Percentiles rank a stretch among this genome's conserved stretches.
phyloP scores from a whole-genome alignment of 2,888 invertebrate genomes.

The Gastrophysa polygoni region DNA sequence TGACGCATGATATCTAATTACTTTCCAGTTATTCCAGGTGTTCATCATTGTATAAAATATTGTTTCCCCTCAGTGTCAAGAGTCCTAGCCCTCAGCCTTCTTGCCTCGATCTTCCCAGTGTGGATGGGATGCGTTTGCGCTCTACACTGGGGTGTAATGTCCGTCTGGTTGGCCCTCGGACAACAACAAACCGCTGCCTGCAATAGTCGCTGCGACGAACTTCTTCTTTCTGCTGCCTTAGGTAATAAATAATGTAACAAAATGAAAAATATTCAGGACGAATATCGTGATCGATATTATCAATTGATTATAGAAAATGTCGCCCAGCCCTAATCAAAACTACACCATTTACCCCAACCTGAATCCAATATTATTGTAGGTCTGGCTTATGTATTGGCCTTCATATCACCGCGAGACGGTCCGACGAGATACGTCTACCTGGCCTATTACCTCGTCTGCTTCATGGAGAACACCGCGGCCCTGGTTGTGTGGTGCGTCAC shows the following conservation, averaged over 20 bases:
- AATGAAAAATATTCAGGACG: too few species aligned
- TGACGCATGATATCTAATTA: too few species aligned
- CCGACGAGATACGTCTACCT: slow-evolving; percentile 63
- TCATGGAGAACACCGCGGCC: slow-evolving; percentile 60
- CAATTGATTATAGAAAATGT: too few species aligned
- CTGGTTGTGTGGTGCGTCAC: slow-evolving; percentile 60
- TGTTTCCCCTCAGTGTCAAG: slow-evolving; percentile 62
- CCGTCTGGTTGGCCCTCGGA: slow-evolving; percentile 61
- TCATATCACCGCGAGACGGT: slow-evolving; percentile 66
- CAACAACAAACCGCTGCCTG: slow-evolving; percentile 59
- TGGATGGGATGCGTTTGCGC: slow-evolving; percentile 61
- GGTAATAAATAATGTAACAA: background rate
- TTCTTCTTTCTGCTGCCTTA: slow-evolving; percentile 61
- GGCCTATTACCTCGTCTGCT: slow-evolving; percentile 59
- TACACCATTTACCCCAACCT: too few species aligned
- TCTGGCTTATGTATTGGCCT: slow-evolving; percentile 66
- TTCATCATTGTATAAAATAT: too few species aligned
- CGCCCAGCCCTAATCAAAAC: too few species aligned
- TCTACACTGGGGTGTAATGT: slow-evolving; percentile 65
- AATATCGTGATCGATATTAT: too few species aligned
- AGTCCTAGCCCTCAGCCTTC: slow-evolving; percentile 63
- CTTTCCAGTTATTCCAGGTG: slow-evolving; percentile 15
- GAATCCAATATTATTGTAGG: too few species aligned
- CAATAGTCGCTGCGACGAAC: slow-evolving; percentile 57
- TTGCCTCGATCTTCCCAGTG: slow-evolving; percentile 61